Evolutionary conservation across 2,888 invertebrate genomes (phyloP), one percentile per base, ranked within the genome.

Genomic region (Prosopocoilus inquinatus): DNA sequence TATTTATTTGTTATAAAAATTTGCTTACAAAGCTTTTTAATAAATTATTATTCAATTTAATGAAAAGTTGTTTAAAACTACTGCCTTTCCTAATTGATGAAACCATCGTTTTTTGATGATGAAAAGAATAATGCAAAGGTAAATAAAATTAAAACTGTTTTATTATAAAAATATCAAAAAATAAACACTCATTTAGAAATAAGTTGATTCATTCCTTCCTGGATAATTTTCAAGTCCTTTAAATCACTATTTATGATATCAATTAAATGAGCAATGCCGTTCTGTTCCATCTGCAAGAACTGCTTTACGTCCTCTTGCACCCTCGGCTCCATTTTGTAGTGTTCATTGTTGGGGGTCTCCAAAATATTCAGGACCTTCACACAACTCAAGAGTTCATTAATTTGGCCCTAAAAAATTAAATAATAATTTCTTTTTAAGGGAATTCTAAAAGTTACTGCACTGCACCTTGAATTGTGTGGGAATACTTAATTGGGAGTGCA

Each of bases 381-480:
- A 64, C 94, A 93, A 11, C 95, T 92, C 62, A 95, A 80, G 67
- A 96, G 79, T 79, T 96, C 96, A 75, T 92, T 94, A 53, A 96
- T 81, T 50, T 94, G 89, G 55, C 95, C 94, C 89, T 57, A 9
- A 8, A 47, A 43, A 16, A 13, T 11, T 36, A 36, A 33, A 43
- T 35, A 47, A 41, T 15, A 32, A 20, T n/a, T n/a, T n/a, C n/a
- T n/a, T n/a, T n/a, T n/a, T 2, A 9, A 4, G 41, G 3, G 33
- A 13, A 8, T 33, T 35, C 46, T 44, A 56, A 4, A 47, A 55
- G n/a, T n/a, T n/a, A 35, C 46, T 20, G n/a, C 32, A 38, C 2
- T 77, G 78, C 73, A 91, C 92, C 78, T 94, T 95, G 71, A 93
- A 94, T 65, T 96, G 91, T 38, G 94, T 93, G 32, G 96, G 96